Evolutionary conservation across 2,888 invertebrate genomes (phyloP).

Genomic region (Hetaerina titia): DNA sequence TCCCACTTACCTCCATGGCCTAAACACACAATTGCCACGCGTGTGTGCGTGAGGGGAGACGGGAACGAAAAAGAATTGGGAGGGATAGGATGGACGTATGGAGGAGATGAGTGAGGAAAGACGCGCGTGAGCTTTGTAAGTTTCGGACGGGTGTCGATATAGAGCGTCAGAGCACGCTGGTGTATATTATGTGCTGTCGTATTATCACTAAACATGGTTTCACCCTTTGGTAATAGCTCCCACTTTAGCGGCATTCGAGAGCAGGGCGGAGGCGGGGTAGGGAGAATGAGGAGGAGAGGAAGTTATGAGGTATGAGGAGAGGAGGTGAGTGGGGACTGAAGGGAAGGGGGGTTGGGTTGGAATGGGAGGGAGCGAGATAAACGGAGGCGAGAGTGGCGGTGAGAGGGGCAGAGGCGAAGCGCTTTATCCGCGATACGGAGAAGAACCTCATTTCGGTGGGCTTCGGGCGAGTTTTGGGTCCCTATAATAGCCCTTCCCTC

Average conservation of each 20-base stretch:
- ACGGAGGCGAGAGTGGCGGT: neutral
- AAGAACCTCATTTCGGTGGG: conserved; percentile 52
- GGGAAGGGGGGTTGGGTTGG: neutral
- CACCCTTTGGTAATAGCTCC: conserved; percentile 48
- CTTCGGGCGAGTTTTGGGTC: conserved; percentile 42
- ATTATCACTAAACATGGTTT: neutral
- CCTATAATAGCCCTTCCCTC: conserved; percentile 30
- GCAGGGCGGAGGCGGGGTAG: neutral
- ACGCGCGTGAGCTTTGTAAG: neutral
- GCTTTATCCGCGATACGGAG: conserved; percentile 45
- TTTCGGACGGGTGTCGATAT: neutral
- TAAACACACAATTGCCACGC: neutral
- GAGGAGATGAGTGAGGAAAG: neutral
- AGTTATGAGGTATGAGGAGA: neutral
- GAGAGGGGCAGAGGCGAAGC: neutral
- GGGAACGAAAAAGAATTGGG: neutral
- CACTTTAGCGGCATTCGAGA: conserved; percentile 52
- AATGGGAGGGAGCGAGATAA: neutral
- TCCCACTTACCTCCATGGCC: neutral
- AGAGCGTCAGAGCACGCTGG: neutral
- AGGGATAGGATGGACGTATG: neutral
- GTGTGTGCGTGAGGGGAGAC: neutral
- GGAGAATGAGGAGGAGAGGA: neutral
- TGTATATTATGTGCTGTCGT: conserved; percentile 7
- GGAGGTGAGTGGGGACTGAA: neutral